These are phyloP conservation scores for Argyresthia goedartella DNA, from an alignment of 2,888 invertebrate genomes.

Conservation along the genomic window DNA sequence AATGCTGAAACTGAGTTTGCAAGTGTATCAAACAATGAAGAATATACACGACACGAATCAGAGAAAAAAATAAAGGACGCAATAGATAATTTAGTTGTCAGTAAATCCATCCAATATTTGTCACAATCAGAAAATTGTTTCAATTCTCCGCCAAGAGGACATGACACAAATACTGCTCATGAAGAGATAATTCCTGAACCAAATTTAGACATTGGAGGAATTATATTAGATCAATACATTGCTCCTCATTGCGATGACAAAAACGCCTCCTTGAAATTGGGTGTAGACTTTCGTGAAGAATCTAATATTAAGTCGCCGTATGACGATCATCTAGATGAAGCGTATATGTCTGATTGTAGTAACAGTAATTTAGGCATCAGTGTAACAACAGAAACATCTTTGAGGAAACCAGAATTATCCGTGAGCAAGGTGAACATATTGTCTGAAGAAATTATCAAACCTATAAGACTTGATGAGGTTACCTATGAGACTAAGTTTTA, in stretches of 20 bases:
- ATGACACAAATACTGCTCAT: neutral
- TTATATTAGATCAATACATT: neutral
- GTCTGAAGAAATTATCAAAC: slow-evolving; percentile 29
- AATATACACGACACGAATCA: no score
- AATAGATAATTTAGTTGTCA: no score
- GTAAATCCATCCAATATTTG: no score
- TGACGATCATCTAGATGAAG: slow-evolving; percentile 14
- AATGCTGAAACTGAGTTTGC: no score
- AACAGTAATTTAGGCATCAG: slow-evolving; percentile 9
- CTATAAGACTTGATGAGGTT: slow-evolving; percentile 18
- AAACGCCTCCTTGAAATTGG: neutral
- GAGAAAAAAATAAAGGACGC: no score
- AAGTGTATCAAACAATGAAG: no score
- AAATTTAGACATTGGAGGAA: neutral
- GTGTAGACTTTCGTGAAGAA: neutral
- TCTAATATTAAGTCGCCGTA: neutral
- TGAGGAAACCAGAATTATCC: neutral
- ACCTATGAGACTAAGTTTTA: slow-evolving; percentile 13
- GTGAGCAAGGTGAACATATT: slow-evolving; percentile 28
- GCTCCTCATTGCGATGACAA: neutral
- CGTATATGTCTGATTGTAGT: slow-evolving; percentile 14
- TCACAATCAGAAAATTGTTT: no score
- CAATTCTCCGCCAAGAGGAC: no score
- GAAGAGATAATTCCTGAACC: neutral
- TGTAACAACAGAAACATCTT: slow-evolving; percentile 1